Conservation (phyloP, 2,888 invertebrate genomes). For the Oxyteleia sp. region DNA sequence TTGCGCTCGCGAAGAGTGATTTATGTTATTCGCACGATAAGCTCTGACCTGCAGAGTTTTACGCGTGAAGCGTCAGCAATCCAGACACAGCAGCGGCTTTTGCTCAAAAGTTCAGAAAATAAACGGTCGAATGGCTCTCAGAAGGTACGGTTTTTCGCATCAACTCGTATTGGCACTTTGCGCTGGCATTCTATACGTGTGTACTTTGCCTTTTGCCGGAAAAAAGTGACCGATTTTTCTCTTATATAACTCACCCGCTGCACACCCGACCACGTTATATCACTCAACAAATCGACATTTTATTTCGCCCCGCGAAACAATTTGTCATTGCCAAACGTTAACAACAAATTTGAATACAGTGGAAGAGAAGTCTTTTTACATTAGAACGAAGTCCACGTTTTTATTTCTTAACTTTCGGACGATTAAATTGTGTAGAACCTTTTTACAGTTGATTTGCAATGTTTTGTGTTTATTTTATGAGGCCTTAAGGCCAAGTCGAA, state of each 20-base stretch:
- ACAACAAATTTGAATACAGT: slow-evolving; percentile 15
- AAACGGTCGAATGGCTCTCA: slow-evolving; percentile 67
- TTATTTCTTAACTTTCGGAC: not conserved
- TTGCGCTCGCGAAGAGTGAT: slow-evolving; percentile 49
- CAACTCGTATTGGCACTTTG: slow-evolving; percentile 63
- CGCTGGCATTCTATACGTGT: slow-evolving; percentile 42
- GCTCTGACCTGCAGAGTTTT: slow-evolving; percentile 55
- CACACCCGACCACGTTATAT: slow-evolving; percentile 34
- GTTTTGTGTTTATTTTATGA: not conserved
- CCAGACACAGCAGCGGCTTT: slow-evolving; percentile 46
- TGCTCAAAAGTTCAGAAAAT: slow-evolving; percentile 67
- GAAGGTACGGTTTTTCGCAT: slow-evolving; percentile 63
- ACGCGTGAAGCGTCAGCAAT: slow-evolving; percentile 63
- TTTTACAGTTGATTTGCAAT: not conserved
- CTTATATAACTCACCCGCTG: slow-evolving; percentile 42
- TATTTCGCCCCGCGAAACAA: slow-evolving; percentile 50
- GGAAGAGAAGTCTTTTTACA: slow-evolving; percentile 7
- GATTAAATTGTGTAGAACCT: slow-evolving; percentile 11
- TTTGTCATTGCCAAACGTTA: slow-evolving; percentile 31
- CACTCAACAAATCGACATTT: slow-evolving; percentile 57
- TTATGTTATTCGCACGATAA: slow-evolving; percentile 63
- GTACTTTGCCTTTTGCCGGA: slow-evolving; percentile 36
- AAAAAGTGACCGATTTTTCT: slow-evolving; percentile 68
- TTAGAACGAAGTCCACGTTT: not conserved
- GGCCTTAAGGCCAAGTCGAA: not conserved